A percentile compares a stretch with the other conserved stretches of the same genome.
These are phyloP conservation scores for Brachionus koreanus DNA, from an alignment of 1,140 invertebrate species.

Conservation along the genomic window DNA sequence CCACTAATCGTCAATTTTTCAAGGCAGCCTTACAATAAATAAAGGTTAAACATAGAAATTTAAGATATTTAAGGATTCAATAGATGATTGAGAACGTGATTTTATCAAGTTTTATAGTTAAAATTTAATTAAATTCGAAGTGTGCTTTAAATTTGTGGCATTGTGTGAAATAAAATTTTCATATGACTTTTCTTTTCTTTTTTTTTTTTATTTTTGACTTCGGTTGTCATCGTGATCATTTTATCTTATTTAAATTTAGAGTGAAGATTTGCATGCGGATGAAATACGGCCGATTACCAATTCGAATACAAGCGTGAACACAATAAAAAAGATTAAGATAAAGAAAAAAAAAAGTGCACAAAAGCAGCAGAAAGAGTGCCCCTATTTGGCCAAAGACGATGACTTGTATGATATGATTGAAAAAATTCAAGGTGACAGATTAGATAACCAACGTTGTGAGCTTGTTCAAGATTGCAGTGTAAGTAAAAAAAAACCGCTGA, in stretches of 20 bases:
- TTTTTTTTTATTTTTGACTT: background rate
- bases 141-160: background rate
- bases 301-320: slow-evolving; percentile 26
- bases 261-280: background rate
- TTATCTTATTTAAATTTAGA: background rate
- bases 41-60: slow-evolving; percentile 9
- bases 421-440: slow-evolving; percentile 45
- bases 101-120: background rate
- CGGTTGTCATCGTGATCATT: background rate
- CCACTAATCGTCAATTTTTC: background rate
- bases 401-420: slow-evolving; percentile 43
- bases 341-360: slow-evolving; percentile 17
- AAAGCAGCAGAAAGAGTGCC: background rate
- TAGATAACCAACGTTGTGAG: slow-evolving; percentile 45
- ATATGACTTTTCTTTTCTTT: background rate
- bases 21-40: background rate
- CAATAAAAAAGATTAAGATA: slow-evolving; percentile 39
- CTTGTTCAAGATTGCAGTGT: slow-evolving; percentile 38
- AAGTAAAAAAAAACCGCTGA: background rate
- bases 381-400: background rate
- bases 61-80: background rate
- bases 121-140: background rate
- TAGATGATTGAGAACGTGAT: background rate
- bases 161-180: background rate
- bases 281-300: background rate